A percentile compares a stretch with the other conserved stretches of the same genome.
Evolutionary conservation across 2,797 vertebrate genomes (phyloP).

Genomic region (Malurus splendens): DNA sequence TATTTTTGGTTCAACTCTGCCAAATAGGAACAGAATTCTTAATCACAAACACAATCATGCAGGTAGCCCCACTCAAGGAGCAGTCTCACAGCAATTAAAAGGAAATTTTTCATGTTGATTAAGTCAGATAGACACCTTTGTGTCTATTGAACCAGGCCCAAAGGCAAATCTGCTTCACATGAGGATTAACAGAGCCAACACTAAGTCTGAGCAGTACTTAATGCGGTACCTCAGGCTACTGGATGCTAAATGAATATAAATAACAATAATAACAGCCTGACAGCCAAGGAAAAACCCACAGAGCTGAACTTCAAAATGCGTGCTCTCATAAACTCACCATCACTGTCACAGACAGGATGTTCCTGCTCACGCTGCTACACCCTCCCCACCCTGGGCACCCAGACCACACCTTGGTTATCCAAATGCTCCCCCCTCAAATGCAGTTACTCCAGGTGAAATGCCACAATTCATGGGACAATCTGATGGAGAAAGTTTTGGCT

Average conservation of each 20-base stretch:
- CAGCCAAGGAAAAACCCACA: neutral
- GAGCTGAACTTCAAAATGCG: neutral
- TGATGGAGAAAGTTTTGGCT: neutral
- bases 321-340: neutral
- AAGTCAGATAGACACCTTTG: neutral
- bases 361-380: accelerated
- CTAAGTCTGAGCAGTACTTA: neutral
- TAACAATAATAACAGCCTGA: neutral
- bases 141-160: neutral
- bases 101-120: neutral
- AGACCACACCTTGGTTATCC: neutral
- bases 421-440: neutral
- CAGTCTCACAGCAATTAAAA: neutral
- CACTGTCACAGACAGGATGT: neutral
- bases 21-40: neutral
- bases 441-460: accelerated
- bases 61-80: neutral
- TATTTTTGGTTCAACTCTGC: neutral
- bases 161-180: neutral
- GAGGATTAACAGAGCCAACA: neutral
- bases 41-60: neutral
- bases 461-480: accelerated
- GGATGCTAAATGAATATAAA: neutral
- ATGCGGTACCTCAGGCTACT: neutral
- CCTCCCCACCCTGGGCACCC: accelerated